Percentiles rank a stretch among this genome's conserved stretches.
Evolutionary conservation across 1,140 invertebrate genomes (phyloP).

Genomic region (Drosophila triauraria): DNA sequence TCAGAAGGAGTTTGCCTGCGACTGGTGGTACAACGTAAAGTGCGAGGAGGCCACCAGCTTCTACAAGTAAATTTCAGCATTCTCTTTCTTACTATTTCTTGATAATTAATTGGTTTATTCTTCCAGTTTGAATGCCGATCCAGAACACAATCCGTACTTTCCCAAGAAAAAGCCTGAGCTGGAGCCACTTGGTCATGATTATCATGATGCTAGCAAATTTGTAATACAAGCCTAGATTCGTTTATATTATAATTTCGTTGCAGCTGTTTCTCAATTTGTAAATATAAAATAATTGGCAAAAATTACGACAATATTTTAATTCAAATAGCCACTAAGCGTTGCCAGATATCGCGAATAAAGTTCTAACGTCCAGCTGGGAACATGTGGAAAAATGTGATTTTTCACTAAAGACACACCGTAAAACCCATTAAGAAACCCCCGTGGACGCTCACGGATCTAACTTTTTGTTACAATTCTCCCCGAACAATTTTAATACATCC

Average conservation of each 20-base stretch:
- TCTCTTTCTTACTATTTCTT: constrained; percentile 37
- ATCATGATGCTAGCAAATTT: constrained; percentile 82
- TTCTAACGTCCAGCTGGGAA: too few relatives aligned
- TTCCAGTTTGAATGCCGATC: constrained; percentile 91
- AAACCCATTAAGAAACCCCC: too few relatives aligned
- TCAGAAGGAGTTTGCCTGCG: constrained; percentile 94
- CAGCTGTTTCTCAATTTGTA: constrained; percentile 76
- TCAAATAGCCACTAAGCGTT: background rate
- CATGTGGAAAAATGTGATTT: too few relatives aligned
- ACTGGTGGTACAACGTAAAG: constrained; percentile 97
- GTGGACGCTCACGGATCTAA: too few relatives aligned
- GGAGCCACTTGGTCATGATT: constrained; percentile 40
- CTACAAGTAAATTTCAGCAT: constrained; percentile 65
- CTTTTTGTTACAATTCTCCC: too few relatives aligned
- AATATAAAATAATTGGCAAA: constrained; percentile 6
- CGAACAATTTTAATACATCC: too few relatives aligned
- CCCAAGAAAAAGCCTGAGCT: constrained; percentile 88
- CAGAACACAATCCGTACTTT: constrained; percentile 91
- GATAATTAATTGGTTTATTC: background rate
- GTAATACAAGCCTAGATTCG: constrained; percentile 71
- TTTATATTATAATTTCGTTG: constrained; percentile 4
- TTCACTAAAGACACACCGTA: too few relatives aligned
- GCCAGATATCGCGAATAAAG: too few relatives aligned
- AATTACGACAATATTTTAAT: background rate
- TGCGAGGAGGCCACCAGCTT: constrained; percentile 88